phyloP scores from a whole-genome alignment of 1,140 invertebrate genomes.

The Aricia agestis region DNA sequence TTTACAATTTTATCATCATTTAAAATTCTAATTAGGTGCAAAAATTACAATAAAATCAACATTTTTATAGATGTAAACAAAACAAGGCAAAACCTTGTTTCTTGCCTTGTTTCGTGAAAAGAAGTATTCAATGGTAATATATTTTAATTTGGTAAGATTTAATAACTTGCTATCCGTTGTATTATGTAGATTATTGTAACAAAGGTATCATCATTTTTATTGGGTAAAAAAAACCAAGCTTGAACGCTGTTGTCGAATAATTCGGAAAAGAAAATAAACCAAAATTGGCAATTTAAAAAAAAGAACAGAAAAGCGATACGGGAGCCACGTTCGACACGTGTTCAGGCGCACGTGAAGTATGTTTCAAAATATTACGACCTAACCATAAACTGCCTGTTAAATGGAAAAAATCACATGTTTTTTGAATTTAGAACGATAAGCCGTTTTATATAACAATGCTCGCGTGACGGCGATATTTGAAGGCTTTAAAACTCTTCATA shows the following conservation, averaged over 20 bases:
- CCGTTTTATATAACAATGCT: slow-evolving; percentile 1
- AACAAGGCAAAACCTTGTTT: not conserved
- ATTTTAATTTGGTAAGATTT: not conserved
- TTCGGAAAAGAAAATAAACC: not conserved
- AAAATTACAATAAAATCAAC: not conserved
- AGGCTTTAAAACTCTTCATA: not conserved
- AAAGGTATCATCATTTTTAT: not conserved
- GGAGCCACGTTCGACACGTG: slow-evolving; percentile 29
- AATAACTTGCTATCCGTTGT: not conserved
- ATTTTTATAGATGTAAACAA: not conserved
- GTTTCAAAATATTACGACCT: slow-evolving; percentile 39
- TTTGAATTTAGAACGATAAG: slow-evolving; percentile 16
- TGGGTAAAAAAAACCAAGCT: no score
- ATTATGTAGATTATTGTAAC: no score
- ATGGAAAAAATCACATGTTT: slow-evolving; percentile 21
- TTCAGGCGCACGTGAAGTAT: slow-evolving; percentile 29
- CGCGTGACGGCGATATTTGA: not conserved
- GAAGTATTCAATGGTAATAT: no score
- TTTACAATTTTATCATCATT: not conserved
- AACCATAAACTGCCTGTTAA: slow-evolving; percentile 27
- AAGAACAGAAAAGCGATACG: slow-evolving; percentile 11
- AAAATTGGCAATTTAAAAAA: slow-evolving; percentile 13
- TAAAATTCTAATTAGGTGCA: not conserved
- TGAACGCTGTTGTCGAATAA: not conserved
- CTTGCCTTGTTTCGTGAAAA: not conserved